Conservation (phyloP, 1,140 invertebrate genomes). For the Plectrocnemia conspersa region DNA sequence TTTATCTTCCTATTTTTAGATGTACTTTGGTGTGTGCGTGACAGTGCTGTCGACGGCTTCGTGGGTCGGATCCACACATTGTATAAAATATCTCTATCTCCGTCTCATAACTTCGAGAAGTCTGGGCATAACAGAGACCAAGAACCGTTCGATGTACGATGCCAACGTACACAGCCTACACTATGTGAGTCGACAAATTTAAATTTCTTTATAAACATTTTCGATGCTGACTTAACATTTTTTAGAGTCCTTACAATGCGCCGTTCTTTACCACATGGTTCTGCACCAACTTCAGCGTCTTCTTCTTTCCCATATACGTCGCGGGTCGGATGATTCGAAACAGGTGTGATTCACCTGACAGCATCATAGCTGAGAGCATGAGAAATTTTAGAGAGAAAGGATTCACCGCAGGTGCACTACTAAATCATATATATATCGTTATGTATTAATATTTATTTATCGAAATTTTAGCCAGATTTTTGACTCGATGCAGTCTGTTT, state of each 20-base stretch:
- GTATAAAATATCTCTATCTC: slow-evolving; percentile 80
- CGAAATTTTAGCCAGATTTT: slow-evolving; percentile 63
- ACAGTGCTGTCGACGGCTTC: slow-evolving; percentile 76
- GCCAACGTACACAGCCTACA: slow-evolving; percentile 28
- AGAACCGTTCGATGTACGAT: slow-evolving; percentile 33
- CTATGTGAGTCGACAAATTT: slow-evolving; percentile 23
- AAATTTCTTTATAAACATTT: background rate
- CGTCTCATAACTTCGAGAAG: slow-evolving; percentile 38
- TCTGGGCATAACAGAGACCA: slow-evolving; percentile 30
- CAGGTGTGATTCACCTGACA: slow-evolving; percentile 68
- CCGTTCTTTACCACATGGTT: slow-evolving; percentile 95
- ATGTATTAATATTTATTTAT: slow-evolving; percentile 26
- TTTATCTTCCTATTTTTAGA: too few relatives aligned
- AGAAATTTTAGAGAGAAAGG: slow-evolving; percentile 81
- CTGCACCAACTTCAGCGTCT: slow-evolving; percentile 85
- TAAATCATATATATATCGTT: background rate
- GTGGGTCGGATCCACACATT: slow-evolving; percentile 87
- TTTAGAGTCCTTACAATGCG: slow-evolving; percentile 70
- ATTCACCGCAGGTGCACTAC: slow-evolving; percentile 73
- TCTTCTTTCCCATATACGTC: slow-evolving; percentile 88
- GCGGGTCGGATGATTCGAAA: slow-evolving; percentile 64
- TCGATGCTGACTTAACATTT: slow-evolving; percentile 36
- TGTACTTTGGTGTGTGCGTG: slow-evolving; percentile 81
- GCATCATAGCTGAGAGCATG: slow-evolving; percentile 72
- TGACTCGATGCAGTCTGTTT: slow-evolving; percentile 80